phyloP scores from a whole-genome alignment of 2,888 invertebrate species.

The Andrena bicolor region DNA sequence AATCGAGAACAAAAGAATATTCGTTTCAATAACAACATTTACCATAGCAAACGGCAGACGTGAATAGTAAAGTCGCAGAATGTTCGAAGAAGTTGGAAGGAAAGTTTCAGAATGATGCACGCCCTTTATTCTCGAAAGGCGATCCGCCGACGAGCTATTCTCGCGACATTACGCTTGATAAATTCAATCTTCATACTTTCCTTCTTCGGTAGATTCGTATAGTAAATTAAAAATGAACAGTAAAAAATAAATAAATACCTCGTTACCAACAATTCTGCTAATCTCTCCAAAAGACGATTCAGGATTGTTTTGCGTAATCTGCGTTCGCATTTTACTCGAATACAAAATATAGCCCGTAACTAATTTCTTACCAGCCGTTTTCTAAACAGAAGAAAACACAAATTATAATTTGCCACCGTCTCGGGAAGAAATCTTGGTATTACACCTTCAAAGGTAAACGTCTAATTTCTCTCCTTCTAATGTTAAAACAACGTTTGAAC shows the following conservation, averaged over 20 bases:
- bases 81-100: constrained; percentile 21
- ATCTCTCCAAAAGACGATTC: constrained; percentile 96
- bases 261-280: constrained; percentile 90
- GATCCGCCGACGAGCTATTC: constrained; percentile 1
- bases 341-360: constrained; percentile 99
- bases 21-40: constrained; percentile 4
- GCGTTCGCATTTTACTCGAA: constrained; percentile 97
- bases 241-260: constrained; percentile 86
- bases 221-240: constrained; percentile 74
- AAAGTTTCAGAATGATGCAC: constrained; percentile 48
- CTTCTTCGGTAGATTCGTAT: constrained; percentile 60
- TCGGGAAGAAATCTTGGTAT: constrained; percentile 57
- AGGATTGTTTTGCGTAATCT: constrained; percentile 97
- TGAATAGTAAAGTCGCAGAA: constrained; percentile 59
- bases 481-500: constrained; percentile 72
- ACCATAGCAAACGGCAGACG: too few relatives aligned
- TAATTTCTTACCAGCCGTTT: constrained; percentile 90
- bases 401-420: constrained; percentile 78
- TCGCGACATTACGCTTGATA: constrained; percentile 9
- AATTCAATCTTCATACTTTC: constrained; percentile 61
- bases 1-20: constrained; percentile 48
- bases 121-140: constrained; percentile 1
- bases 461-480: constrained; percentile 68
- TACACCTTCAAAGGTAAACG: constrained; percentile 62
- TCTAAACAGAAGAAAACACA: constrained; percentile 84